A percentile compares a stretch with the other conserved stretches of the same genome.
These are phyloP conservation scores for Struthio camelus DNA, from an alignment of 2,113 vertebrate species.

Conservation along the genomic window DNA sequence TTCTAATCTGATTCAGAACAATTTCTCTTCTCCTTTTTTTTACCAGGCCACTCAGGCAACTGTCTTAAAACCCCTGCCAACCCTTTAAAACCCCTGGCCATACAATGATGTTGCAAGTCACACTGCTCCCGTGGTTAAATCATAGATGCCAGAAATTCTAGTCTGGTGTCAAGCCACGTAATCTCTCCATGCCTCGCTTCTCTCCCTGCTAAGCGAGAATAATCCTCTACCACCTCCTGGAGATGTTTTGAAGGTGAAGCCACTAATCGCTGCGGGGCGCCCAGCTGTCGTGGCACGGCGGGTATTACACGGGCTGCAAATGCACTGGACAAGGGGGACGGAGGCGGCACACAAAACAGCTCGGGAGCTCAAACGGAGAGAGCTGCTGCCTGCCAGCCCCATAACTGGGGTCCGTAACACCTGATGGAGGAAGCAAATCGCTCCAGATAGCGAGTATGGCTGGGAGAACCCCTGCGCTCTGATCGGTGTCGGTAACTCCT, in stretches of 20 bases:
- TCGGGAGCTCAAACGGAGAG: neutral
- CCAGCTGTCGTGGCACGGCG: neutral
- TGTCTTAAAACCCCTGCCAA: neutral
- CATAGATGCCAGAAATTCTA: neutral
- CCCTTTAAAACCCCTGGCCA: too few relatives aligned
- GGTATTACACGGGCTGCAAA: neutral
- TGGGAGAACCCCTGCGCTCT: neutral
- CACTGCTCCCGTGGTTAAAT: neutral
- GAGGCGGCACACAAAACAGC: neutral
- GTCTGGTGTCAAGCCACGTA: neutral
- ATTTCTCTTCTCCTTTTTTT: neutral
- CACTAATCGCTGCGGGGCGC: rapidly evolving
- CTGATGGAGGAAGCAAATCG: neutral
- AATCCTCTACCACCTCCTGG: neutral
- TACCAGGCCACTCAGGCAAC: neutral
- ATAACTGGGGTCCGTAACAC: neutral
- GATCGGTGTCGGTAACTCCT: neutral
- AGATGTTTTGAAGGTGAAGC: neutral
- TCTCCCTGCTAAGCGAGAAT: neutral
- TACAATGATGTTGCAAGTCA: too few relatives aligned
- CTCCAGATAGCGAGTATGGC: neutral
- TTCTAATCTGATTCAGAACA: neutral
- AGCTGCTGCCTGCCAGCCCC: neutral
- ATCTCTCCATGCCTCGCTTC: neutral
- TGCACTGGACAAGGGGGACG: neutral